Evolutionary conservation across 1,140 invertebrate species (phyloP).

Genomic region (Drosophila ambigua): DNA sequence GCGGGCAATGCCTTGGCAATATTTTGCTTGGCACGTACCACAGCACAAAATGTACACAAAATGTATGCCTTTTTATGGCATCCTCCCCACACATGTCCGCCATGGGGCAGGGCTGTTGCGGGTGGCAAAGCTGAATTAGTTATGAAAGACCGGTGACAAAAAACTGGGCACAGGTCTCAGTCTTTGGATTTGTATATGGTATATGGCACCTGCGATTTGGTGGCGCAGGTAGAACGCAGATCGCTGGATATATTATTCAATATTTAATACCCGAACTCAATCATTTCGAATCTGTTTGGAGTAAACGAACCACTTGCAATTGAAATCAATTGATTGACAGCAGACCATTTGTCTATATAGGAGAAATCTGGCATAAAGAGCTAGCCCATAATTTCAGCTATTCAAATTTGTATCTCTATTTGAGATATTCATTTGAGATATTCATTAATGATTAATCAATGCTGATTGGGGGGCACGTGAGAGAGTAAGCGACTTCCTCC

Average conservation of each 20-base stretch:
- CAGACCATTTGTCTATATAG: constrained; percentile 28
- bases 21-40: constrained; percentile 35
- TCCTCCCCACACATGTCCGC: not conserved
- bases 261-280: constrained; percentile 13
- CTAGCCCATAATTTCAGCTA: not conserved
- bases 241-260: not conserved
- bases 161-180: too few species aligned
- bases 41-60: constrained; percentile 3
- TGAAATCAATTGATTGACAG: constrained; percentile 62
- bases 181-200: too few species aligned
- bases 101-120: constrained; percentile 9
- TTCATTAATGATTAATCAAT: constrained; percentile 63
- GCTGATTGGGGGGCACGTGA: constrained; percentile 53
- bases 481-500: constrained; percentile 3
- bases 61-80: constrained; percentile 37
- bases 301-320: constrained; percentile 70
- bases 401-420: constrained; percentile 35
- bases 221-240: not conserved
- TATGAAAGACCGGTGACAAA: constrained; percentile 27
- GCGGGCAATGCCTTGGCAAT: constrained; percentile 8
- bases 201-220: too few species aligned
- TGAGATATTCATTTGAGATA: constrained; percentile 39
- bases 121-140: constrained; percentile 21
- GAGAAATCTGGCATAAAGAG: constrained; percentile 10
- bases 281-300: constrained; percentile 46